Percentiles rank a stretch among this genome's conserved stretches.
These are phyloP conservation scores for Chromis chromis DNA, from an alignment of 2,797 vertebrate species.

Conservation along the genomic window DNA sequence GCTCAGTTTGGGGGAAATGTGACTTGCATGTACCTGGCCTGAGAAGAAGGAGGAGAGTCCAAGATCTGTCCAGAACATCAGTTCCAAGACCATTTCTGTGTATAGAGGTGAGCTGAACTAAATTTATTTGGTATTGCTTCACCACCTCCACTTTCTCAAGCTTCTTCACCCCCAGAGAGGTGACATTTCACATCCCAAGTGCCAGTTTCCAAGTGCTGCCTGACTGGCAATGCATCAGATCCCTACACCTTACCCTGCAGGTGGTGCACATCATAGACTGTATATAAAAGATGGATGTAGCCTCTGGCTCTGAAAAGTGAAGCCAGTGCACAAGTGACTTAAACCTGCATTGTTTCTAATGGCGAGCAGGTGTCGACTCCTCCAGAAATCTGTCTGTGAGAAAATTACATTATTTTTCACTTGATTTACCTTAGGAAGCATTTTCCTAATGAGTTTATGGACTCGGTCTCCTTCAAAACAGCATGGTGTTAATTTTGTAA, in stretches of 20 bases:
- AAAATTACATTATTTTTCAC: no score
- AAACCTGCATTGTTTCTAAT: no score
- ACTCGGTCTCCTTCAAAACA: no score
- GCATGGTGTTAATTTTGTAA: no score
- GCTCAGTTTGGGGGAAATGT: constrained; percentile 5
- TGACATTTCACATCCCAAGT: constrained; percentile 44
- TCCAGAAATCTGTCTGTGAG: no score
- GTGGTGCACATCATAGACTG: not conserved
- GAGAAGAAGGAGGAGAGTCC: not conserved
- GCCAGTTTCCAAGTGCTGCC: constrained; percentile 16
- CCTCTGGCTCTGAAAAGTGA: no score
- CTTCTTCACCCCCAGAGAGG: constrained; percentile 7
- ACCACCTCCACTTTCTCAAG: constrained; percentile 23
- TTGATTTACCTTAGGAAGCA: no score
- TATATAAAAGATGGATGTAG: no score
- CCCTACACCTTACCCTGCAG: constrained; percentile 7
- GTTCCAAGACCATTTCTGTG: not conserved
- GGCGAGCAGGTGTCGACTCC: no score
- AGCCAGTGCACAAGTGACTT: no score
- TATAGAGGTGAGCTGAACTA: constrained; percentile 19
- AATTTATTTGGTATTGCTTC: constrained; percentile 36
- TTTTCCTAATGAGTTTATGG: no score
- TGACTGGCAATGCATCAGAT: constrained; percentile 18
- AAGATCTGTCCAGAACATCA: constrained; percentile 3
- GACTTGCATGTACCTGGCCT: not conserved